phyloP scores from a whole-genome alignment of 2,113 vertebrate genomes.

The Alligator sinensis region DNA sequence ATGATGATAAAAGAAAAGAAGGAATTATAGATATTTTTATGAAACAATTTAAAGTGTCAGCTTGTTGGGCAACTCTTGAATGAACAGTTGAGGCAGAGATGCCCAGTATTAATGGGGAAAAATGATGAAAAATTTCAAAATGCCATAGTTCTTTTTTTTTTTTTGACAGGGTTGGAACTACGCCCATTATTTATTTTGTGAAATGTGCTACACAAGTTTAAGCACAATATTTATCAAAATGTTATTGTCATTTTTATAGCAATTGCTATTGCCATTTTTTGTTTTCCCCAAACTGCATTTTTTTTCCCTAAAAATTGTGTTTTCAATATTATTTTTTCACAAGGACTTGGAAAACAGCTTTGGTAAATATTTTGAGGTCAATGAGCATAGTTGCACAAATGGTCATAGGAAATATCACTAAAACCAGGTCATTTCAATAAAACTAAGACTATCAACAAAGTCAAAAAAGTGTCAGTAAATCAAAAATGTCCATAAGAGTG shows the following conservation, averaged over 20 bases:
- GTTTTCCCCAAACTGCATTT: neutral
- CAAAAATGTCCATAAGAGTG: no score
- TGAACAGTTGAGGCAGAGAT: neutral
- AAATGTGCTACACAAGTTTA: neutral
- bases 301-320: neutral
- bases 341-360: neutral
- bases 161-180: neutral
- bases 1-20: neutral
- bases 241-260: neutral
- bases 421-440: no score
- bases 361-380: neutral
- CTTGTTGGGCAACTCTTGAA: neutral
- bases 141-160: neutral
- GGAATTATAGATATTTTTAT: neutral
- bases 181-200: neutral
- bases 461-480: no score
- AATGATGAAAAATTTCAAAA: neutral
- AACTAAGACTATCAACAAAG: no score
- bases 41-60: neutral
- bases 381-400: neutral
- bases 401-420: neutral
- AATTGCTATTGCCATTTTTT: neutral
- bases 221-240: neutral
- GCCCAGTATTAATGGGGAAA: no score
- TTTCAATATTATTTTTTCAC: neutral